Percentiles rank a stretch among this genome's conserved stretches.
These are phyloP conservation scores for Perognathus longimembris DNA, from an alignment of 2,113 vertebrate genomes.

Conservation along the genomic window DNA sequence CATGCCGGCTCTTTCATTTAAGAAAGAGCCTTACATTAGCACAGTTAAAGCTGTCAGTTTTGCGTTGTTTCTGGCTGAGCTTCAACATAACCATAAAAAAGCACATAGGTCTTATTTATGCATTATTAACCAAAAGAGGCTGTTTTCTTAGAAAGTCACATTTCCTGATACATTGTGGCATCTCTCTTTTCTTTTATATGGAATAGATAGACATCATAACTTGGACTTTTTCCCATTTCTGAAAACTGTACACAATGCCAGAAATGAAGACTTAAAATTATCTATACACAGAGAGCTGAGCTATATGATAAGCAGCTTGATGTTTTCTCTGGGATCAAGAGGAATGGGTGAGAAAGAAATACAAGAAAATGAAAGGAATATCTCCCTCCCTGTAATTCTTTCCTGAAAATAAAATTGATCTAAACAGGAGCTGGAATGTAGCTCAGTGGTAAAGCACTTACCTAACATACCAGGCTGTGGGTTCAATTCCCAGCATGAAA, in stretches of 20 bases:
- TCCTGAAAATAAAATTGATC: neutral
- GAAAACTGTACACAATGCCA: neutral
- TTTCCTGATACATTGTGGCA: neutral
- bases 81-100: neutral
- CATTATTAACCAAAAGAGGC: conserved; percentile 35
- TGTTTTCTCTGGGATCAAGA: neutral
- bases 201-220: neutral
- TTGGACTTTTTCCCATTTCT: neutral
- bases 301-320: accelerated
- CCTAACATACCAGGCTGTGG: too few relatives aligned
- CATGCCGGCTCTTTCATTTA: conserved; percentile 38
- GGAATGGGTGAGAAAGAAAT: neutral
- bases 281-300: accelerated
- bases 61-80: neutral
- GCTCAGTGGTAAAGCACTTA: too few relatives aligned
- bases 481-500: too few relatives aligned
- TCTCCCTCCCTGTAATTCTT: neutral
- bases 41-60: conserved; percentile 51
- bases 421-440: too few relatives aligned
- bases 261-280: neutral
- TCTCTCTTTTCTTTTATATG: neutral
- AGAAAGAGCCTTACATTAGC: conserved; percentile 57
- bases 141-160: conserved; percentile 25
- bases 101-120: neutral
- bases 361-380: too few relatives aligned